Evolutionary conservation across 2,888 invertebrate species (phyloP).

Genomic region (Pharmacophagus antenor): DNA sequence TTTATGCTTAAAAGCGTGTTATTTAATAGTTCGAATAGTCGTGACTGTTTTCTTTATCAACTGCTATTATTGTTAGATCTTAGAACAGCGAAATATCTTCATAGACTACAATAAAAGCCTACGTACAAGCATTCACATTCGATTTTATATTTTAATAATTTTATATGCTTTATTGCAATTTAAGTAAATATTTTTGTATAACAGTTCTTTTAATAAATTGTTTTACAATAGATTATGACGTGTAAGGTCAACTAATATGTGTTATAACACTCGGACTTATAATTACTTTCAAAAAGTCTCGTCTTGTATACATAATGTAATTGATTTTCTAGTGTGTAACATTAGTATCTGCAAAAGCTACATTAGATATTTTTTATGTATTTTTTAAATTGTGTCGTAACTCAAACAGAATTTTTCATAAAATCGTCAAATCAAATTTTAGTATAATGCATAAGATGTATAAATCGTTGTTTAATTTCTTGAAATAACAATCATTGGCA

Average conservation of each 20-base stretch:
- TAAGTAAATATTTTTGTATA: neutral
- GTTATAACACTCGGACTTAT: constrained; percentile 35
- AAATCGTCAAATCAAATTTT: constrained; percentile 4
- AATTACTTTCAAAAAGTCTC: neutral
- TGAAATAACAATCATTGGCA: constrained; percentile 7
- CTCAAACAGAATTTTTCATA: neutral
- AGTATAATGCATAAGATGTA: constrained; percentile 44
- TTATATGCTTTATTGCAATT: constrained; percentile 8
- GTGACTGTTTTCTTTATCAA: constrained; percentile 35
- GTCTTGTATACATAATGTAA: neutral
- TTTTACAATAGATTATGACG: neutral
- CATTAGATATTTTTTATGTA: no score
- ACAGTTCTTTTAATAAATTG: constrained; percentile 19
- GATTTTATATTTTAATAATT: constrained; percentile 4
- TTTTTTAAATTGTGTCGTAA: no score
- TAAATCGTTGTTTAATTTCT: constrained; percentile 29
- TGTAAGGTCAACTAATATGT: constrained; percentile 45
- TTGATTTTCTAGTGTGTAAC: neutral
- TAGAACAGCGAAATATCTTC: constrained; percentile 15
- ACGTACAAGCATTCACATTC: constrained; percentile 18
- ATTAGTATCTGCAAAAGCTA: constrained; percentile 7
- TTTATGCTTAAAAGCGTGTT: constrained; percentile 37
- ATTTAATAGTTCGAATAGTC: constrained; percentile 33
- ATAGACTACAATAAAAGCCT: constrained; percentile 30
- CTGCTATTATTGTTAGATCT: constrained; percentile 28